Evolutionary conservation across 2,797 vertebrate genomes (phyloP).

Genomic region (Cygnus olor): DNA sequence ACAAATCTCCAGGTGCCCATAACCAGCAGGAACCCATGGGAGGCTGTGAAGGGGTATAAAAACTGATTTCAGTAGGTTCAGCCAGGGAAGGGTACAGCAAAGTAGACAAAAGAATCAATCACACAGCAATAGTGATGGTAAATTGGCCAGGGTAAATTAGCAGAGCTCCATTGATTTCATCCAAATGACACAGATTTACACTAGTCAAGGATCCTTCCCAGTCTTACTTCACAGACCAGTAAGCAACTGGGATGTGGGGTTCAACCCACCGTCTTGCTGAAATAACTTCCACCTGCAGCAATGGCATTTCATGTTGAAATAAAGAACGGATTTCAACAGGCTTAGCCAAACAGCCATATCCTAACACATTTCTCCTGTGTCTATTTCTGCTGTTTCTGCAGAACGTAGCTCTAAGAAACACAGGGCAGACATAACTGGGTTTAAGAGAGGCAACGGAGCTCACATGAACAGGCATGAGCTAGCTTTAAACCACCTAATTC

Average conservation of each 20-base stretch:
- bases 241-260: background rate
- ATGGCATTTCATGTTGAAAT: background rate
- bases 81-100: background rate
- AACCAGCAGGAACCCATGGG: background rate
- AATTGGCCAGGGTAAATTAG: slow-evolving; percentile 3
- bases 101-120: slow-evolving; percentile 50
- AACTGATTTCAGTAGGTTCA: slow-evolving; percentile 12
- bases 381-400: background rate
- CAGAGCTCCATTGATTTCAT: slow-evolving; percentile 5
- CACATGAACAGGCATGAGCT: background rate
- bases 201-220: background rate
- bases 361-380: background rate
- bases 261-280: background rate
- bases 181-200: background rate
- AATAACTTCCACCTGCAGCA: background rate
- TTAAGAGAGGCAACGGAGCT: background rate
- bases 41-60: background rate
- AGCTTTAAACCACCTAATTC: background rate
- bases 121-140: background rate
- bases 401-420: background rate
- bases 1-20: background rate
- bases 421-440: background rate
- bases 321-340: background rate
- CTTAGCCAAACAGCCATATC: background rate
- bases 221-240: background rate